Conservation (phyloP, 2,888 invertebrate species). For the Matsumyia berberina region DNA sequence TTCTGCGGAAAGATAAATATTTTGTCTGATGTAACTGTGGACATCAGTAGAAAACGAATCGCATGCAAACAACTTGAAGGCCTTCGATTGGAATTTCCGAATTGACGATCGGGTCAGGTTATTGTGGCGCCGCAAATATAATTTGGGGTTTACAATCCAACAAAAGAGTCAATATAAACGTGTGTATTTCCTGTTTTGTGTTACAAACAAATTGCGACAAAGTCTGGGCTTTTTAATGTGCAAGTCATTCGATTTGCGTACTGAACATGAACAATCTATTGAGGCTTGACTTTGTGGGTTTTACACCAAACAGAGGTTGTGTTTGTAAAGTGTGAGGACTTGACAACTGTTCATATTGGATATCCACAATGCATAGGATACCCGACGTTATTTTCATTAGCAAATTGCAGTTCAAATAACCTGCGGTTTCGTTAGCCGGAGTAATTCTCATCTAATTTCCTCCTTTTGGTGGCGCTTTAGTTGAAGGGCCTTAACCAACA, state of each 20-base stretch:
- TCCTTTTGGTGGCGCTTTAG: no score
- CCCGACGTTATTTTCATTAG: no score
- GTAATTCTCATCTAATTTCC: no score
- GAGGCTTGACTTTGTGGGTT: no score
- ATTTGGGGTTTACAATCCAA: not conserved
- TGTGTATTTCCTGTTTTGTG: constrained; percentile 15
- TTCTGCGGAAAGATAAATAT: constrained; percentile 29
- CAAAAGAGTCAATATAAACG: not conserved
- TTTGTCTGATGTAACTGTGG: constrained; percentile 15
- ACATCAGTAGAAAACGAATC: constrained; percentile 14
- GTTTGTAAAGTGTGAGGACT: no score
- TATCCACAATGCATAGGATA: no score
- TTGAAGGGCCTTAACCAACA: no score
- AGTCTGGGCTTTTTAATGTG: not conserved
- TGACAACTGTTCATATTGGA: no score
- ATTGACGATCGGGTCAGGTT: not conserved
- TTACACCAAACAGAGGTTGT: no score
- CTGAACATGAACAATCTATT: no score
- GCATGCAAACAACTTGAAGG: constrained; percentile 32
- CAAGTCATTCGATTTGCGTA: not conserved
- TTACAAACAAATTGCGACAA: not conserved
- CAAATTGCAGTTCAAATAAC: no score
- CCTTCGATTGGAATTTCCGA: constrained; percentile 24
- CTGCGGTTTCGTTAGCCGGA: no score
- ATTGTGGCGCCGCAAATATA: constrained; percentile 12